phyloP scores from a whole-genome alignment of 2,888 invertebrate genomes.

The Platerodrilus igneus region DNA sequence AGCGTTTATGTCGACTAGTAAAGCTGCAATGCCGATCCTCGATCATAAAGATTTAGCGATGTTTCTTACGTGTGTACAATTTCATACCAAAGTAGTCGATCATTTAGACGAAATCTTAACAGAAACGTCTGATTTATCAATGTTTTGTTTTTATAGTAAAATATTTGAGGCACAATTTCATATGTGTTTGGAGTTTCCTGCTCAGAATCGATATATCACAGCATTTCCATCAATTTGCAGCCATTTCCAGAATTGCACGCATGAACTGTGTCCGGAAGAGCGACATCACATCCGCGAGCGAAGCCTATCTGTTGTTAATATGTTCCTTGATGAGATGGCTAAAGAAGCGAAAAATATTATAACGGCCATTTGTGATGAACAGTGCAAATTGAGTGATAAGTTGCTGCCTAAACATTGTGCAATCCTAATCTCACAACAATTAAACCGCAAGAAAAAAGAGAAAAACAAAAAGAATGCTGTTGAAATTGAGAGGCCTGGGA shows the following conservation, averaged over 20 bases:
- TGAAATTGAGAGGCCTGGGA: conserved; percentile 88
- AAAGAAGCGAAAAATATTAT: conserved; percentile 98
- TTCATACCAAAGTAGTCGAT: conserved; percentile 98
- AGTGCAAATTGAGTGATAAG: conserved; percentile 94
- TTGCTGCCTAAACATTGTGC: conserved; percentile 94
- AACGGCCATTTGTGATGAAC: conserved; percentile 97
- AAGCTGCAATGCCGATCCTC: conserved; percentile 71
- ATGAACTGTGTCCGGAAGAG: conserved; percentile 98
- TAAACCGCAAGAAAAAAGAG: conserved; percentile 88
- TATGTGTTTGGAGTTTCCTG: conserved; percentile 97
- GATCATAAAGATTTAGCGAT: conserved; percentile 85
- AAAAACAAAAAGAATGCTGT: conserved; percentile 83
- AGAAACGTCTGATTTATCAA: conserved; percentile 94
- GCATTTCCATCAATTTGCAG: conserved; percentile 97
- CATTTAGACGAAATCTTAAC: conserved; percentile 93
- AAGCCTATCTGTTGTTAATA: conserved; percentile 92
- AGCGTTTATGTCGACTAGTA: conserved; percentile 83
- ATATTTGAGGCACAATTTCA: conserved; percentile 98
- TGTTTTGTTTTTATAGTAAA: conserved; percentile 96
- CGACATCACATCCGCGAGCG: conserved; percentile 93
- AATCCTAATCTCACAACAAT: conserved; percentile 78
- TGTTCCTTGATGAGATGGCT: conserved; percentile 98
- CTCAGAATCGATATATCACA: conserved; percentile 95
- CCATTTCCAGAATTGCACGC: conserved; percentile 96
- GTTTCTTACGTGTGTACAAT: conserved; percentile 91